These are phyloP conservation scores for Rhineura floridana DNA, from an alignment of 2,113 vertebrate species.

Conservation along the genomic window DNA sequence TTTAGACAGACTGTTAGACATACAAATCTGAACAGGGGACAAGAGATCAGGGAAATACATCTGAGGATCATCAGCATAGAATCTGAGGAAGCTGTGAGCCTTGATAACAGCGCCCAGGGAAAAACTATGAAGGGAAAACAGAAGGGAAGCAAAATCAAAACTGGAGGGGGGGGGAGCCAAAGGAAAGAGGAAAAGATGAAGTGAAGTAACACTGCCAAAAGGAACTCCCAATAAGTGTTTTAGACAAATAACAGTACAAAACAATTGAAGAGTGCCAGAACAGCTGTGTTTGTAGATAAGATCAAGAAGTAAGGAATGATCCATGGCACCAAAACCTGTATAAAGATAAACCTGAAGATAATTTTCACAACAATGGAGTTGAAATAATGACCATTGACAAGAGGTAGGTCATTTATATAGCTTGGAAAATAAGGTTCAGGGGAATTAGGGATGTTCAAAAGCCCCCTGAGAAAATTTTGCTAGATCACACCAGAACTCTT, in stretches of 20 bases:
- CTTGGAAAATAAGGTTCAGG: not conserved
- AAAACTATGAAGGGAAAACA: not conserved
- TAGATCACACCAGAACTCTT: not conserved
- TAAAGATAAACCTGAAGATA: not conserved
- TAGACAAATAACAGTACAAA: not conserved
- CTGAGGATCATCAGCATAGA: not conserved
- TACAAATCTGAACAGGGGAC: constrained; percentile 32
- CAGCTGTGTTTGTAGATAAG: not conserved
- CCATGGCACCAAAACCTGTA: not conserved
- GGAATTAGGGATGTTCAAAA: not conserved
- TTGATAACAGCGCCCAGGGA: constrained; percentile 22
- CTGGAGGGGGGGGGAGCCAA: not conserved
- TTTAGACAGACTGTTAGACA: constrained; percentile 32
- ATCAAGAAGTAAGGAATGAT: not conserved
- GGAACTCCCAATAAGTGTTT: not conserved
- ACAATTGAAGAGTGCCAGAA: not conserved
- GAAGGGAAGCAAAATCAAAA: not conserved
- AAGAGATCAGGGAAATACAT: constrained; percentile 19
- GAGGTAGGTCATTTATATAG: not conserved
- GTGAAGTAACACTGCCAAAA: not conserved
- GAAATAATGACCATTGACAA: not conserved
- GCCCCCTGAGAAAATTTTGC: not conserved
- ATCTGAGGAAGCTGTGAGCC: constrained; percentile 6
- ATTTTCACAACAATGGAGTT: too few relatives aligned
- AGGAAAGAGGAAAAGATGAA: not conserved